Base-by-base conservation (phyloP, 2,113 vertebrate species). In the Sebastes fasciatus region DNA sequence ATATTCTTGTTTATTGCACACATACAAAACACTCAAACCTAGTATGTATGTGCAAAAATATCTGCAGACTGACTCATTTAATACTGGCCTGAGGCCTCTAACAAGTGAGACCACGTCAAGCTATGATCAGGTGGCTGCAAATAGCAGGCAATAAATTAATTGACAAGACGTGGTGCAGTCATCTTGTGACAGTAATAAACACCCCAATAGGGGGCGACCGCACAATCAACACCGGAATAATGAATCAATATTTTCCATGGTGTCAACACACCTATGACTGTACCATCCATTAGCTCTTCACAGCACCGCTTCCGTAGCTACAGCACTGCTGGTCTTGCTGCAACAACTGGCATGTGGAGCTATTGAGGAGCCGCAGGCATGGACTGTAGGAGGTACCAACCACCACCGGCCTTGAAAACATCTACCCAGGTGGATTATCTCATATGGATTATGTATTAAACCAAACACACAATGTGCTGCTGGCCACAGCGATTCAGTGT, bases 371-470 rank as follows among this genome's bases (percentile, higher is more conserved):
- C 71, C 5, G 19, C 61, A 79, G 61, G 66, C 82, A 48, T 48
- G 3, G 34, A 34, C 34, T 34, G 49, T 34, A 26, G n/a, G 16
- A 23, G 26, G 34, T 48, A 74, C 55, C 8, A 72, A 48, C 26
- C 55, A 76, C 40, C 46, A 63, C 34, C 34, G 4, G 49, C 79
- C 48, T 45, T 72, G 14, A 70, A 60, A 79, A 48, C 2, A 21
- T 81, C 26, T 72, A 63, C 68, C 57, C 65, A 79, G 42, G 68
- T 66, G 67, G 77, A 86, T 83, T 83, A 68, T 81, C 69, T 81
- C 43, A n/a, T 54, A 58, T 52, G 61, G 83, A 79, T 84, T 77
- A 70, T 55, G 62, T 57, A 82, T 76, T 45, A 77, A 79, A 85
- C 74, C 74, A 79, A 85, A 69, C 69, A 58, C 67, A 45, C 51